A percentile compares a stretch with the other conserved stretches of the same genome.
Conservation (phyloP, 2,888 invertebrate species). For the Spilosoma lubricipeda region DNA sequence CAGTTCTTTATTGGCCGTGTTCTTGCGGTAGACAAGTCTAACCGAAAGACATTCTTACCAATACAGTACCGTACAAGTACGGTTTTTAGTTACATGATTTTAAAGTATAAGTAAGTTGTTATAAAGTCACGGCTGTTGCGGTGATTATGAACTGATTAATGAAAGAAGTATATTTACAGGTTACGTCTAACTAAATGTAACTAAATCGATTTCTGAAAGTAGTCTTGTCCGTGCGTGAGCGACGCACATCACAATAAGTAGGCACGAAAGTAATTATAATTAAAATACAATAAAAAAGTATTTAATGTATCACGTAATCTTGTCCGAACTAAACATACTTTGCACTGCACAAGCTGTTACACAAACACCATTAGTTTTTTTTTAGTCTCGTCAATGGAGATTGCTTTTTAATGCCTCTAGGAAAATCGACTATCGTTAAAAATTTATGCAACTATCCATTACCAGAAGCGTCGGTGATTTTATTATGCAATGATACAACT, state of each 20-base stretch:
- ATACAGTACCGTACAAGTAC: no score
- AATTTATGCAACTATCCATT: slow-evolving; percentile 10
- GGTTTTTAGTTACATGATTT: no score
- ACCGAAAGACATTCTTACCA: no score
- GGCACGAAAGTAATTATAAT: neutral
- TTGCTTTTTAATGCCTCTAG: slow-evolving; percentile 34
- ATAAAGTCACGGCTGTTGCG: neutral
- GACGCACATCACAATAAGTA: neutral
- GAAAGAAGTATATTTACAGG: neutral
- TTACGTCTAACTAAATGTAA: neutral
- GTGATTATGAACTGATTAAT: neutral
- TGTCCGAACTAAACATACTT: neutral
- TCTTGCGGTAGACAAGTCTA: no score
- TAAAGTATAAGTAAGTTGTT: neutral
- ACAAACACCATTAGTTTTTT: slow-evolving; percentile 1
- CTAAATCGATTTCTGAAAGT: neutral
- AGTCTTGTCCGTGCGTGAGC: neutral
- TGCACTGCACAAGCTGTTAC: neutral
- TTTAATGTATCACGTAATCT: neutral
- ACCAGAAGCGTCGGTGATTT: neutral
- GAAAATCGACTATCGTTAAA: slow-evolving; percentile 19
- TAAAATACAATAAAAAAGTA: neutral
- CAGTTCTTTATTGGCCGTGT: no score
- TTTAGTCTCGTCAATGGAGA: slow-evolving; percentile 1
- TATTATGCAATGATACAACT: neutral